Percentiles rank a stretch among this genome's conserved stretches.
These are phyloP conservation scores for Nemotelus pantherinus DNA, from an alignment of 2,888 invertebrate genomes.

Conservation along the genomic window DNA sequence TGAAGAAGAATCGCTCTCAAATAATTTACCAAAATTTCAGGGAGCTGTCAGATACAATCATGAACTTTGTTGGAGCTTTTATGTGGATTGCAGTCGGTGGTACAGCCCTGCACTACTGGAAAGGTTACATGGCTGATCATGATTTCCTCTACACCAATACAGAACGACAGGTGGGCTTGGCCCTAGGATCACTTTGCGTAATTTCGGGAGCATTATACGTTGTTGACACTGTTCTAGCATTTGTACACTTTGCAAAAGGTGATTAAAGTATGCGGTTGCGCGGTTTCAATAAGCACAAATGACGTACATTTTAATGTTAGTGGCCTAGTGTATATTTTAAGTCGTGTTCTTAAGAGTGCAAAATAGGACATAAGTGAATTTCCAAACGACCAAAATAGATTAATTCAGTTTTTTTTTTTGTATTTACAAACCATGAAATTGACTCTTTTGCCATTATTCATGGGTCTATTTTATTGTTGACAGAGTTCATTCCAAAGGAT, in stretches of 20 bases:
- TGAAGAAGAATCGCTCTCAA: background rate
- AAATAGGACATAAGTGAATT: background rate
- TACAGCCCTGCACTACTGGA: conserved; percentile 89
- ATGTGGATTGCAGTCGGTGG: conserved; percentile 88
- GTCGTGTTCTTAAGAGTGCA: conserved; percentile 9
- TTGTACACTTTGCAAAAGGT: conserved; percentile 78
- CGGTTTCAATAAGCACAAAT: too few relatives aligned
- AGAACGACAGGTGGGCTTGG: conserved; percentile 83
- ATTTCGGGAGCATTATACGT: conserved; percentile 82
- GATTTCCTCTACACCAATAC: conserved; percentile 77
- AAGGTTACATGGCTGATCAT: conserved; percentile 84
- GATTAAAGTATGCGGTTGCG: background rate
- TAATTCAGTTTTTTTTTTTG: background rate
- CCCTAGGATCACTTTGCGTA: conserved; percentile 82
- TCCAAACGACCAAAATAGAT: background rate
- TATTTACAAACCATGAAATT: too few relatives aligned
- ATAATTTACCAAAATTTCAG: conserved; percentile 64
- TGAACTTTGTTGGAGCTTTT: conserved; percentile 87
- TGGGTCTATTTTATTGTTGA: too few relatives aligned
- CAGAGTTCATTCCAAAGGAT: too few relatives aligned
- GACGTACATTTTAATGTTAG: too few relatives aligned
- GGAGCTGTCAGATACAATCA: conserved; percentile 80
- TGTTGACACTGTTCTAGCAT: conserved; percentile 80
- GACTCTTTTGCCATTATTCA: too few relatives aligned
- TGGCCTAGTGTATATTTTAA: too few relatives aligned